A percentile compares a stretch with the other conserved stretches of the same genome.
These are phyloP conservation scores for Scolanthus callimorphus DNA, from an alignment of 92 coral and sea anemone species.

Conservation along the genomic window DNA sequence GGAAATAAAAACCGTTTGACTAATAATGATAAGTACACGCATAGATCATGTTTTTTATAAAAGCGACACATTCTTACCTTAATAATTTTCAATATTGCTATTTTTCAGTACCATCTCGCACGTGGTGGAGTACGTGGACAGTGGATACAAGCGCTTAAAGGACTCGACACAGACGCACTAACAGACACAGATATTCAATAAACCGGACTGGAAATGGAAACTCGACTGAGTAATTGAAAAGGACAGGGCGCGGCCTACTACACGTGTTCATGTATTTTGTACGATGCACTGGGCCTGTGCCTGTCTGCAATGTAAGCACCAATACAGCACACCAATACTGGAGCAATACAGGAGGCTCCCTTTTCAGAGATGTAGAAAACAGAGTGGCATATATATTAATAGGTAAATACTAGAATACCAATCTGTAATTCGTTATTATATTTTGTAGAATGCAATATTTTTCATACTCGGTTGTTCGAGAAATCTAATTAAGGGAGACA, in stretches of 20 bases:
- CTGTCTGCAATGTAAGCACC: background rate
- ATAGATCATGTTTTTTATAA: no score
- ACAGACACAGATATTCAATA: background rate
- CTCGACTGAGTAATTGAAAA: background rate
- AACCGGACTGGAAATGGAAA: constrained; percentile 39
- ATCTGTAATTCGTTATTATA: constrained; percentile 71
- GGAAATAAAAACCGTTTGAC: no score
- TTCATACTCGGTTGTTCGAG: constrained; percentile 45
- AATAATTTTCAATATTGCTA: no score
- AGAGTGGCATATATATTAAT: constrained; percentile 44
- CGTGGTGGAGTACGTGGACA: constrained; percentile 68
- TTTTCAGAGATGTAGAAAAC: constrained; percentile 34
- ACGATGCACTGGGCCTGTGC: background rate
- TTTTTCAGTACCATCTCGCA: constrained; percentile 70
- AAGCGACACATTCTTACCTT: no score
- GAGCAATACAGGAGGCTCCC: constrained; percentile 29
- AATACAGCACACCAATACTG: constrained; percentile 7
- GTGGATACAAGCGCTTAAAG: constrained; percentile 51
- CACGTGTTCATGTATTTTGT: background rate
- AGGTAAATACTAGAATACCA: constrained; percentile 49
- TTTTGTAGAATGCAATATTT: constrained; percentile 94
- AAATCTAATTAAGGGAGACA: no score
- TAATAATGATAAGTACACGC: no score
- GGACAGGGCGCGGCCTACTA: no score
- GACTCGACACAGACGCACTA: constrained; percentile 40